Evolutionary conservation across 1,140 invertebrate genomes (phyloP).

Genomic region (Caerostris extrusa): DNA sequence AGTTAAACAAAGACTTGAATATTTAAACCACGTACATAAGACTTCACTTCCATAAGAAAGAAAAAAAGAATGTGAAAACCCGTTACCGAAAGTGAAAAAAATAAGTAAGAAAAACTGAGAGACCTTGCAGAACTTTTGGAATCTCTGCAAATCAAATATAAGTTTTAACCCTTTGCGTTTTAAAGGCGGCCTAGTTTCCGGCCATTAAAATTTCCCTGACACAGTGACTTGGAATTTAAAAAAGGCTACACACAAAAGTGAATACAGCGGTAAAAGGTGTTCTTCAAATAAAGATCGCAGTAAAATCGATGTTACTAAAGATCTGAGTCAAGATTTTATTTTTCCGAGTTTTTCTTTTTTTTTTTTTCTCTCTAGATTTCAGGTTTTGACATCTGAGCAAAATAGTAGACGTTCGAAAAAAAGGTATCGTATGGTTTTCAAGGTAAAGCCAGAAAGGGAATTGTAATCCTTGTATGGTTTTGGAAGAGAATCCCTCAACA

Average conservation of each 20-base stretch:
- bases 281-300: constrained; percentile 66
- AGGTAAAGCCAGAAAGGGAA: constrained; percentile 3
- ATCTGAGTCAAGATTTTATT: neutral
- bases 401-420: neutral
- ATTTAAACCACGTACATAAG: constrained; percentile 33
- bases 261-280: constrained; percentile 61
- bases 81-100: neutral
- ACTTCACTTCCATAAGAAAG: neutral
- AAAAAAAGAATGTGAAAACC: neutral
- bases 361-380: neutral
- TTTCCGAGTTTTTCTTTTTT: neutral
- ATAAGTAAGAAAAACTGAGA: neutral
- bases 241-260: constrained; percentile 16
- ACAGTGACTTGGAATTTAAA: constrained; percentile 25
- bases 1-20: neutral
- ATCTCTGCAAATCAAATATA: constrained; percentile 34
- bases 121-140: neutral
- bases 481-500: neutral
- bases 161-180: neutral
- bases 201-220: constrained; percentile 70
- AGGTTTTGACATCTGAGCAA: neutral
- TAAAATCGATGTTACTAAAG: constrained; percentile 70
- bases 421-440: constrained; percentile 2
- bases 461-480: neutral
- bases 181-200: constrained; percentile 5